These are phyloP conservation scores for Hirtodrosophila duncani DNA, from an alignment of 2,888 invertebrate genomes.

Conservation along the genomic window DNA sequence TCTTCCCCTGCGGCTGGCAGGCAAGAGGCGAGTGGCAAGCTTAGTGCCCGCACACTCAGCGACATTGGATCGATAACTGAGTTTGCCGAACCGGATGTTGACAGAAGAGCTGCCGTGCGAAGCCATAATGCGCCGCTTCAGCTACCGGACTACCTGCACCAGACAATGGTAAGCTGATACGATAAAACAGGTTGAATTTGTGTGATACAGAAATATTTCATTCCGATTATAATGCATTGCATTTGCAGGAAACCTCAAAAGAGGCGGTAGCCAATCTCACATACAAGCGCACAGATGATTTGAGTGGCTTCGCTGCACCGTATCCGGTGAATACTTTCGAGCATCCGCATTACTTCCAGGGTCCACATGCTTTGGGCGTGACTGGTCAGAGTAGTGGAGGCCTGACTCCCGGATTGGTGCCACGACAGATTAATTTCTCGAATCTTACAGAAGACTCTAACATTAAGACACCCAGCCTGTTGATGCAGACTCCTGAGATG, in stretches of 20 bases:
- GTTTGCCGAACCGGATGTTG: slow-evolving; percentile 84
- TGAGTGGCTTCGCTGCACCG: slow-evolving; percentile 64
- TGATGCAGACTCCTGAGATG: slow-evolving; percentile 67
- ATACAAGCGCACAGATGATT: slow-evolving; percentile 71
- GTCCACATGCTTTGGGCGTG: slow-evolving; percentile 48
- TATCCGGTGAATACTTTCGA: slow-evolving; percentile 75
- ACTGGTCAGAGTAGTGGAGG: slow-evolving; percentile 59
- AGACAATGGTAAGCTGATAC: slow-evolving; percentile 68
- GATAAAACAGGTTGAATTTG: not conserved
- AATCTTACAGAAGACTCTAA: slow-evolving; percentile 78
- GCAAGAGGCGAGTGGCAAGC: slow-evolving; percentile 80
- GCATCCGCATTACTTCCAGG: slow-evolving; percentile 77
- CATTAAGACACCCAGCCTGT: slow-evolving; percentile 55
- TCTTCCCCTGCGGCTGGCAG: slow-evolving; percentile 70
- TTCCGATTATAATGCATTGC: not conserved
- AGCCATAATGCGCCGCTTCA: slow-evolving; percentile 66
- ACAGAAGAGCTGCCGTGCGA: slow-evolving; percentile 79
- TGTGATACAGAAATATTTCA: not conserved
- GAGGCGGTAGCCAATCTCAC: slow-evolving; percentile 74
- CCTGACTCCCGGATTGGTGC: slow-evolving; percentile 66
- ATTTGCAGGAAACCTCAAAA: slow-evolving; percentile 74
- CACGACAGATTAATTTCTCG: slow-evolving; percentile 79
- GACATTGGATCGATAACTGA: slow-evolving; percentile 87
- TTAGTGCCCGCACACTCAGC: slow-evolving; percentile 84
- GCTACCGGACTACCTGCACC: slow-evolving; percentile 61